Evolutionary conservation across 2,888 invertebrate genomes (phyloP).

Genomic region (Agrotis puta): DNA sequence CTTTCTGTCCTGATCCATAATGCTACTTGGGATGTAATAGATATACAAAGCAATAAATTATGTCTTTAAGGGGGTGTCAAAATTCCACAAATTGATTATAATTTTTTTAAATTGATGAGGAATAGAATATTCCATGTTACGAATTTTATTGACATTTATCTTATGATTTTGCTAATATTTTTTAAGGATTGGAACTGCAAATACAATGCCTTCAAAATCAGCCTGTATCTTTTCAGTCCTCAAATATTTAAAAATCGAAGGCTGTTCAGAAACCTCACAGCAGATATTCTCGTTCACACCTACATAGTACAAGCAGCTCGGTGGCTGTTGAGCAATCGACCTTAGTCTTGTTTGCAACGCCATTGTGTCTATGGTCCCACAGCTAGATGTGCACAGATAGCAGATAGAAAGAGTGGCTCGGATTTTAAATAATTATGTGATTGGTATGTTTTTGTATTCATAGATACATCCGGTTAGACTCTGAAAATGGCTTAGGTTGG

Average conservation of each 20-base stretch:
- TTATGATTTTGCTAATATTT: neutral
- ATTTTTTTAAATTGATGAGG: too few relatives aligned
- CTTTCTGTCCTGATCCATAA: too few relatives aligned
- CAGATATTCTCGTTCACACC: constrained; percentile 57
- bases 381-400: constrained; percentile 54
- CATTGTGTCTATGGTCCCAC: constrained; percentile 74
- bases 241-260: constrained; percentile 25
- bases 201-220: too few relatives aligned
- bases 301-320: constrained; percentile 52
- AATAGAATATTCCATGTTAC: too few relatives aligned
- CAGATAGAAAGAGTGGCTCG: constrained; percentile 39
- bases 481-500: too few relatives aligned
- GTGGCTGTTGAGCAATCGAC: constrained; percentile 77
- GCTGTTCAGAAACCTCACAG: constrained; percentile 22
- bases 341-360: constrained; percentile 79
- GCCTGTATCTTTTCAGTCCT: neutral
- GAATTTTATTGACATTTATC: too few relatives aligned
- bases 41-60: too few relatives aligned
- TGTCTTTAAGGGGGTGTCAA: too few relatives aligned
- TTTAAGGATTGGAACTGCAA: too few relatives aligned
- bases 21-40: too few relatives aligned
- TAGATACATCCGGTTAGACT: neutral
- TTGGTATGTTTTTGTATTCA: constrained; percentile 1
- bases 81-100: too few relatives aligned
- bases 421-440: neutral